phyloP scores from a whole-genome alignment of 2,797 vertebrate genomes.

The Spheniscus humboldti region DNA sequence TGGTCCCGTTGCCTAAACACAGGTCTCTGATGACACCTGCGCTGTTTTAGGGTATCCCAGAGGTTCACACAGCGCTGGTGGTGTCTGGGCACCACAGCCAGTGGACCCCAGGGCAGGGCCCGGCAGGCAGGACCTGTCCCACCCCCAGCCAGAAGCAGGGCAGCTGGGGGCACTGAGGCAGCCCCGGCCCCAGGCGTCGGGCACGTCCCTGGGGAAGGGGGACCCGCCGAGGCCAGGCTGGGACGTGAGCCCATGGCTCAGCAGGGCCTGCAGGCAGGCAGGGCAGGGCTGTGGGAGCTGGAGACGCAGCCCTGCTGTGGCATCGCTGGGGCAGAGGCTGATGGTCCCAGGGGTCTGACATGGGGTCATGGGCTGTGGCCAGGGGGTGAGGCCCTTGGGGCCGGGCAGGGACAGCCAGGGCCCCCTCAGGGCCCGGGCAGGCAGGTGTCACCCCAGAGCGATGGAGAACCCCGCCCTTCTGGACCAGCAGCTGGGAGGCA shows the following conservation, averaged over 20 bases:
- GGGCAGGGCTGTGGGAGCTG: neutral
- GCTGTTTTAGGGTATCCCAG: neutral
- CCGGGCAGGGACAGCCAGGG: neutral
- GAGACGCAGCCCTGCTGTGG: accelerated
- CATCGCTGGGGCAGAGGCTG: neutral
- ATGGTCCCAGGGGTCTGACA: neutral
- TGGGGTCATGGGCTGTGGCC: neutral
- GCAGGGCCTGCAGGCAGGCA: too few species aligned
- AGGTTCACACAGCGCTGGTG: neutral
- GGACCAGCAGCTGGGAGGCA: neutral
- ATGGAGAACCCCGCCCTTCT: neutral
- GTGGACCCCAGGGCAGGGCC: neutral
- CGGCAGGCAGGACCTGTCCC: neutral
- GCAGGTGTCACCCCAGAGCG: neutral
- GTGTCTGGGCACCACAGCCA: neutral
- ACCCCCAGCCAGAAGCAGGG: neutral
- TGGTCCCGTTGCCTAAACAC: neutral
- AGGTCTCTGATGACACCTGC: neutral
- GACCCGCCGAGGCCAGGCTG: neutral
- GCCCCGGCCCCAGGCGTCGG: neutral
- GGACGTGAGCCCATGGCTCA: accelerated
- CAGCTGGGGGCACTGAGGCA: accelerated
- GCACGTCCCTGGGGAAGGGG: neutral
- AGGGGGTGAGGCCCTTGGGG: accelerated
- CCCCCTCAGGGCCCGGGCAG: accelerated